Percentiles rank a stretch among this genome's conserved stretches.
phyloP scores from a whole-genome alignment of 2,797 vertebrate species.

The Octomys mimax region DNA sequence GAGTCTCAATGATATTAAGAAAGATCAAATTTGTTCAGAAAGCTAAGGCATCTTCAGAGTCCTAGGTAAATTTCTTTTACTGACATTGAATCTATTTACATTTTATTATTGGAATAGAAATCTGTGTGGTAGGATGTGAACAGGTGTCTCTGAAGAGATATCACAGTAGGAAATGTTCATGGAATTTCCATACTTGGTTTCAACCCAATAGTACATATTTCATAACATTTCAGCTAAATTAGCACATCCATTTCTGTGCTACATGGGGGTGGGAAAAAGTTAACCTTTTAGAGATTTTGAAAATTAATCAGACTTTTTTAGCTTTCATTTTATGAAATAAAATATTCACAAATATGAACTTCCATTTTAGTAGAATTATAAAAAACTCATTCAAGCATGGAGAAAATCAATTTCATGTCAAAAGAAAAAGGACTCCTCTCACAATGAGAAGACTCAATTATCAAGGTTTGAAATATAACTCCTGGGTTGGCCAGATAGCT shows the following conservation, averaged over 20 bases:
- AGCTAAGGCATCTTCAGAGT: neutral
- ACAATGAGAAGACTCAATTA: neutral
- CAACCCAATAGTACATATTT: slow-evolving; percentile 80
- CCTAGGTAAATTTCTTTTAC: slow-evolving; percentile 49
- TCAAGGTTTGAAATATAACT: slow-evolving; percentile 36
- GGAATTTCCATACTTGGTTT: slow-evolving; percentile 82
- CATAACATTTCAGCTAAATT: slow-evolving; percentile 84
- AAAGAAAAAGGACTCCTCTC: neutral
- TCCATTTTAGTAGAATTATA: slow-evolving; percentile 68
- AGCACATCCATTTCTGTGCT: slow-evolving; percentile 81
- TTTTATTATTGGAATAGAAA: slow-evolving; percentile 81
- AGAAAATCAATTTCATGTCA: slow-evolving; percentile 67
- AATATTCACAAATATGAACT: slow-evolving; percentile 69
- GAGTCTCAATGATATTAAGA: slow-evolving; percentile 53
- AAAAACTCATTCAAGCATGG: slow-evolving; percentile 42
- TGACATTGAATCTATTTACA: slow-evolving; percentile 68
- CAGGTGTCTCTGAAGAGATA: slow-evolving; percentile 87
- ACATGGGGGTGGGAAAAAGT: slow-evolving; percentile 70
- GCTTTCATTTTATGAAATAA: slow-evolving; percentile 56
- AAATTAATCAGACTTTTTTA: slow-evolving; percentile 79
- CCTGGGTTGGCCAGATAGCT: neutral
- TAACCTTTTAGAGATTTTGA: slow-evolving; percentile 74
- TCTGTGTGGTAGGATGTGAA: slow-evolving; percentile 86
- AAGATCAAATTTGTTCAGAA: slow-evolving; percentile 12
- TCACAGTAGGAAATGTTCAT: slow-evolving; percentile 86